These are phyloP conservation scores for Malachius bipustulatus DNA, from an alignment of 2,888 invertebrate species.

Conservation along the genomic window DNA sequence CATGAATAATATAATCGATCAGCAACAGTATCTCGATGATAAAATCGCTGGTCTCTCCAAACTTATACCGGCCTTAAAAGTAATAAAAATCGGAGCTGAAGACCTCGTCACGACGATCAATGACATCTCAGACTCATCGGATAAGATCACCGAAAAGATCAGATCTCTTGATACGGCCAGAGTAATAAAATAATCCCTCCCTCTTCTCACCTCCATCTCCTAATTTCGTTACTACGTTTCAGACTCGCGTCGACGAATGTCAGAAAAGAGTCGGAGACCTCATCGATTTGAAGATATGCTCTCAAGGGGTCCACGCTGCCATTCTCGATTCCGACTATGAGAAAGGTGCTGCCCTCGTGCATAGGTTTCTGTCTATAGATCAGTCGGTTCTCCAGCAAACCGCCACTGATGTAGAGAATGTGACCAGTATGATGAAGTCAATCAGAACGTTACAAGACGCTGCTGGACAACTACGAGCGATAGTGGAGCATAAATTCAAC, in stretches of 20 bases:
- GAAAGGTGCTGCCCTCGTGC: slow-evolving; percentile 90
- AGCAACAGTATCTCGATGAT: slow-evolving; percentile 64
- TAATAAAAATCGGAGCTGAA: slow-evolving; percentile 65
- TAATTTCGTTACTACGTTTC: slow-evolving; percentile 20
- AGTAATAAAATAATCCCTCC: no score
- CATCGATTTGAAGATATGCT: slow-evolving; percentile 88
- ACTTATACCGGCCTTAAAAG: slow-evolving; percentile 66
- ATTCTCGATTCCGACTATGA: slow-evolving; percentile 93
- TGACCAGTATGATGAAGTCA: slow-evolving; percentile 58
- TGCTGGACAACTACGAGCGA: slow-evolving; percentile 54
- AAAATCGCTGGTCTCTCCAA: slow-evolving; percentile 71
- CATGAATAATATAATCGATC: slow-evolving; percentile 56
- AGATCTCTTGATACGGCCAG: slow-evolving; percentile 84
- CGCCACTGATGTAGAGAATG: slow-evolving; percentile 61
- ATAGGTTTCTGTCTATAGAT: slow-evolving; percentile 88
- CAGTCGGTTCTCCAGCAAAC: slow-evolving; percentile 67
- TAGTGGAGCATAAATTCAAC: slow-evolving; percentile 73
- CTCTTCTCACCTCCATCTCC: no score
- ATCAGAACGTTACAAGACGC: slow-evolving; percentile 64
- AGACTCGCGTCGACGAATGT: slow-evolving; percentile 87
- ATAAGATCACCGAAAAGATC: slow-evolving; percentile 93
- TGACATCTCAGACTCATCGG: slow-evolving; percentile 77
- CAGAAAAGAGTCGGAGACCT: slow-evolving; percentile 90
- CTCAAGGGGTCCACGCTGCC: slow-evolving; percentile 93
- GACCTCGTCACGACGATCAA: slow-evolving; percentile 75